Evolutionary conservation across 1,140 invertebrate genomes (phyloP).

Genomic region (Ceratosolen fusciceps): DNA sequence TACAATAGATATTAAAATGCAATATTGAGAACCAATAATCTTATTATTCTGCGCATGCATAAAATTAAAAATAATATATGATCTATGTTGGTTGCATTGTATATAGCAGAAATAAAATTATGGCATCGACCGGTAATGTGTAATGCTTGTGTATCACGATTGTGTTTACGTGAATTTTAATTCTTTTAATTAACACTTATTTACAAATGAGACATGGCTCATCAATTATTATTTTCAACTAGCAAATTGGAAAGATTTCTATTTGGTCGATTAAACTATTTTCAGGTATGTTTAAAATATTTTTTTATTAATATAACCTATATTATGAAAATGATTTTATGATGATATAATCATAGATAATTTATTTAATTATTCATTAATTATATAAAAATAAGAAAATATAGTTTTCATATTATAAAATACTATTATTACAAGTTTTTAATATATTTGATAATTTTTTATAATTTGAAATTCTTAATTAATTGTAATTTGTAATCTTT

Average conservation of each 20-base stretch:
- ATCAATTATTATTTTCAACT: slow-evolving; percentile 63
- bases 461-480: slow-evolving; percentile 11
- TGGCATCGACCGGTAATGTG: slow-evolving; percentile 49
- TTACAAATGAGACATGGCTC: slow-evolving; percentile 62
- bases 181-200: slow-evolving; percentile 34
- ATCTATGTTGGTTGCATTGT: too few relatives aligned
- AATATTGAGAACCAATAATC: too few relatives aligned
- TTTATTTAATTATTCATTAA: not conserved
- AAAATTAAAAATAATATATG: too few relatives aligned
- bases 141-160: not conserved
- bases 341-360: slow-evolving; percentile 34
- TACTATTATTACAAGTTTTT: not conserved
- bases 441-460: slow-evolving; percentile 27
- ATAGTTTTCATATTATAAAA: not conserved
- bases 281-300: slow-evolving; percentile 58
- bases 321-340: slow-evolving; percentile 47
- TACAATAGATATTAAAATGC: too few relatives aligned
- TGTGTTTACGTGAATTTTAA: too few relatives aligned
- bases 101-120: slow-evolving; percentile 10
- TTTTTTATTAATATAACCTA: slow-evolving; percentile 59
- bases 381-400: too few relatives aligned
- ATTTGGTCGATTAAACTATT: slow-evolving; percentile 59
- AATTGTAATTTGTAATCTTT: slow-evolving; percentile 11
- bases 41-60: too few relatives aligned
- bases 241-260: slow-evolving; percentile 63